Base-by-base conservation (phyloP, 2,888 invertebrate genomes). In the Marasmarcha lunaedactyla region DNA sequence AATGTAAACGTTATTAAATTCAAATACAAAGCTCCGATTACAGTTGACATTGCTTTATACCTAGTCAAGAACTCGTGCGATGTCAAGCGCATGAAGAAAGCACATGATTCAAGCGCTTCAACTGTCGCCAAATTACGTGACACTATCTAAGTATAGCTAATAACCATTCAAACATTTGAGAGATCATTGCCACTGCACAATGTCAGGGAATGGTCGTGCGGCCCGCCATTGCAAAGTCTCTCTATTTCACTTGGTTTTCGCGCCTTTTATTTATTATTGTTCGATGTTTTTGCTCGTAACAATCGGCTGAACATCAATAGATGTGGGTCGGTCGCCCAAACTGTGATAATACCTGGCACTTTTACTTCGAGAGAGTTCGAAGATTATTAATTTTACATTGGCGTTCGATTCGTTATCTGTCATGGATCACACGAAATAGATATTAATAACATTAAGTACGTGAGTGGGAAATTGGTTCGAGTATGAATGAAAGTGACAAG, bases 361-460 rank as follows among this genome's bases (percentile, higher is more conserved):
- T 79, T 79, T 79, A 78, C 78, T 77, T 64, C 46, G 51, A 54
- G 61, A 69, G 63, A 69, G 59, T 63, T 69, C 58, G 58, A 41
- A 54, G 52, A 59, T 59, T 64, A 63, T 63, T 63, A 63, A 62
- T 63, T 65, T 58, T 55, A 54, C 56, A 54, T 63, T 60, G 59
- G 52, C 47, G 54, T 48, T 20, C 15, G 37, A 30, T 3, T 3
- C 9, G 11, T 30, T n/a, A 30, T 30, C 30, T 11, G 11, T 30
- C 30, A 30, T 30, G 30, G 10, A 30, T 3, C 4, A 30, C 30
- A 30, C 30, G 30, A 30, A 30, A 30, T 30, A 10, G 20, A 30
- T 11, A 30, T n/a, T 7, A 30, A 30, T 30, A 30, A 10, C n/a
- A 11, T n/a, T 11, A 30, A 9, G 30, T 30, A 30, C 30, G 20